Evolutionary conservation across 2,888 invertebrate species (phyloP).

Genomic region (Anticlea derivata): DNA sequence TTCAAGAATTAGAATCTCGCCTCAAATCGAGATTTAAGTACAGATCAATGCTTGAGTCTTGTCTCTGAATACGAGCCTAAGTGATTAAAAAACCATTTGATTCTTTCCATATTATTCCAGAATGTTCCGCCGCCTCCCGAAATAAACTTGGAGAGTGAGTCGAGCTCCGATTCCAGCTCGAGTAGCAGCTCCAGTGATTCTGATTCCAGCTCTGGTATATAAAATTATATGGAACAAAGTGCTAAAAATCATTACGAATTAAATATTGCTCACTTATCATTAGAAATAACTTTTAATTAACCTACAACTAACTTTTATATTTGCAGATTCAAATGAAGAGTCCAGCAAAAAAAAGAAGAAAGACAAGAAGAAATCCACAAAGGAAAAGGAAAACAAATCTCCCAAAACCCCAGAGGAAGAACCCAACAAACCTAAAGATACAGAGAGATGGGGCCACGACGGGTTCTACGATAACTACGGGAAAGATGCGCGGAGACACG

Average conservation of each 20-base stretch:
- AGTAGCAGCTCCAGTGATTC: slow-evolving; percentile 63
- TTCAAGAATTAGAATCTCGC: too few species aligned
- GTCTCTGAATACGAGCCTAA: too few species aligned
- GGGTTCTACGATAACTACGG: slow-evolving; percentile 77
- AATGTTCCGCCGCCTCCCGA: slow-evolving; percentile 69
- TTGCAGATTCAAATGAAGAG: slow-evolving; percentile 57
- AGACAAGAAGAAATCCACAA: slow-evolving; percentile 54
- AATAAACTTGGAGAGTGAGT: slow-evolving; percentile 65
- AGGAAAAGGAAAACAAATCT: slow-evolving; percentile 49
- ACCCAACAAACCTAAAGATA: slow-evolving; percentile 44
- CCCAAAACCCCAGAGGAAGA: slow-evolving; percentile 49
- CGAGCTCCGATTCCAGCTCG: slow-evolving; percentile 66
- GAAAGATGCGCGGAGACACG: slow-evolving; percentile 58
- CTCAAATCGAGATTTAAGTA: too few species aligned
- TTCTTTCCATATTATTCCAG: slow-evolving; percentile 42
- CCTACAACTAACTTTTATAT: background rate
- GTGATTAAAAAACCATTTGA: too few species aligned
- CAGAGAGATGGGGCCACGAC: slow-evolving; percentile 70
- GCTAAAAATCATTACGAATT: too few species aligned
- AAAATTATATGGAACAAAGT: too few species aligned
- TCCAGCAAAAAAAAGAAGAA: slow-evolving; percentile 49
- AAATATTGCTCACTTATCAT: too few species aligned
- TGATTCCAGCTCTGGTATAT: slow-evolving; percentile 51
- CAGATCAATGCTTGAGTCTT: too few species aligned
- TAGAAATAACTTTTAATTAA: background rate